Base-by-base conservation (phyloP, 1,140 invertebrate genomes). In the Pygmarrhopalites habei region DNA sequence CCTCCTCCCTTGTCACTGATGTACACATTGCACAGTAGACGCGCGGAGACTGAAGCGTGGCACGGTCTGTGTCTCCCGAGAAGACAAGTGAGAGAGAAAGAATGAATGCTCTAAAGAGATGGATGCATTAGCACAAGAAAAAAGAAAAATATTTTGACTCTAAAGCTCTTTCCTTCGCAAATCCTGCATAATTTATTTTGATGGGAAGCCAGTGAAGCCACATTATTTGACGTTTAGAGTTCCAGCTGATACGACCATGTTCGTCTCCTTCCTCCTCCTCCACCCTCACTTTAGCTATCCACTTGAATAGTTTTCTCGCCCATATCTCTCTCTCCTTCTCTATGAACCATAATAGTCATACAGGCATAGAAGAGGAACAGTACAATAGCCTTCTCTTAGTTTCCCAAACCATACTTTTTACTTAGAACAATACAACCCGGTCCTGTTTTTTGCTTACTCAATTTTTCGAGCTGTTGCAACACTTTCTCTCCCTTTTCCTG, bases 101-200 rank as follows among this genome's bases (percentile, higher is more conserved):
- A 39, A 39, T 7, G 7, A 7, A 39, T 10, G 35, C 17, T 39
- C 17, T 39, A 28, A 62, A 44, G 55, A 51, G 46, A 58, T 39
- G 53, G 29, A 51, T 64, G 62, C 56, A 58, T 58, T 57, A 47
- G 52, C 35, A 30, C 53, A 64, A 64, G 62, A 64, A n/a, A n/a
- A n/a, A n/a, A n/a, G n/a, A n/a, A 49, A 64, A 64, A 64, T 64
- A 64, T 64, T 64, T 64, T 58, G 41, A 57, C 62, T 64, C 46
- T 41, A 28, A 51, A 55, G 60, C 60, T 56, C 60, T 41, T 55
- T 62, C n/a, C 41, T 56, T 32, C 51, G 5, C 35, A 49, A 58
- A 58, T 30, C 53, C 57, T 60, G 56, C 62, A 64, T 64, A 64
- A 64, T 64, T 64, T 64, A 64, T 64, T 64, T 51, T 53, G 62